These are phyloP conservation scores for Rhinolophus sinicus DNA, from an alignment of 2,113 vertebrate genomes.

Conservation along the genomic window DNA sequence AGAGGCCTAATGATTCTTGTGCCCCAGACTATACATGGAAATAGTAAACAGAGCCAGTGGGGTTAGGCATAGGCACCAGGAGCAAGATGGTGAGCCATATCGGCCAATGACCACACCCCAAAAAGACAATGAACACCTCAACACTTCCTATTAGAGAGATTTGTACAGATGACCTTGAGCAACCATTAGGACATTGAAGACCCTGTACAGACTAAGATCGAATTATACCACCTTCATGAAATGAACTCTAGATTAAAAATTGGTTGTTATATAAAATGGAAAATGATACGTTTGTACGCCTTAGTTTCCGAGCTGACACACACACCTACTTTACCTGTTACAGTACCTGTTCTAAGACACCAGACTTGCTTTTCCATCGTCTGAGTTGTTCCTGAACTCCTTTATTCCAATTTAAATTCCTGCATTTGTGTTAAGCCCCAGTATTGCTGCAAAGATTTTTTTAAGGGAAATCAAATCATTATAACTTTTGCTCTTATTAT, in stretches of 20 bases:
- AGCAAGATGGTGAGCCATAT: background rate
- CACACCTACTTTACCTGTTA: background rate
- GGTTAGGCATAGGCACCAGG: background rate
- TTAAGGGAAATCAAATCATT: slow-evolving; percentile 39
- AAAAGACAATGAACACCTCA: background rate
- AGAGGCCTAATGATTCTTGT: background rate
- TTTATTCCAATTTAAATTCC: background rate
- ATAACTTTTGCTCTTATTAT: slow-evolving; percentile 38
- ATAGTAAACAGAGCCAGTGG: background rate
- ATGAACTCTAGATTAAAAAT: background rate
- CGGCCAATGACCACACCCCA: background rate
- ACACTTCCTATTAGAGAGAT: background rate
- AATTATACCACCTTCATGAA: background rate
- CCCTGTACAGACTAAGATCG: background rate
- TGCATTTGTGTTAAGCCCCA: background rate
- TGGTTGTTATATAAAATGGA: background rate
- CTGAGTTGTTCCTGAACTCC: background rate
- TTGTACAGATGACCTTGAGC: background rate
- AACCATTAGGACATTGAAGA: background rate
- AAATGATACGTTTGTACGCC: background rate
- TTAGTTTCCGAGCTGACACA: background rate
- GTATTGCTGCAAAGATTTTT: background rate
- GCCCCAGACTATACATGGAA: too few relatives aligned
- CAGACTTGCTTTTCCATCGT: background rate
- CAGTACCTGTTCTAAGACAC: background rate